Percentiles rank a stretch among this genome's conserved stretches.
phyloP scores from a whole-genome alignment of 2,888 invertebrate genomes.

The Ischnura elegans region DNA sequence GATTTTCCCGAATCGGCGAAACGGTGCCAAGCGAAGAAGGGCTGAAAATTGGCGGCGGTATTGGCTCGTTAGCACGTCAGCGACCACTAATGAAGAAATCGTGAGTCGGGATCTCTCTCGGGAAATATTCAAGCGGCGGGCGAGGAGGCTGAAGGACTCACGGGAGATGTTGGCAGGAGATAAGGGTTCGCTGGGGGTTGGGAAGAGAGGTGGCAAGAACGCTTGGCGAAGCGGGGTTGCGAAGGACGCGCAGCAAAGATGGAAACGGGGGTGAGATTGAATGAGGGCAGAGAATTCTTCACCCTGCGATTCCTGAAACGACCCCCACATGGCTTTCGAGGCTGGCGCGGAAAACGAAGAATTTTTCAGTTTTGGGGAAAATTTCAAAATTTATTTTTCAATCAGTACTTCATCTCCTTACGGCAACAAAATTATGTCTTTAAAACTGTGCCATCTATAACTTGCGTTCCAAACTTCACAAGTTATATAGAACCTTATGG shows the following conservation, averaged over 20 bases:
- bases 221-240: not conserved
- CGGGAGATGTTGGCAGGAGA: slow-evolving; percentile 36
- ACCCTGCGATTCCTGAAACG: not conserved
- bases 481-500: too few relatives aligned
- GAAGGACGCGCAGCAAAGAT: not conserved
- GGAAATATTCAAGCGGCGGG: slow-evolving; percentile 55
- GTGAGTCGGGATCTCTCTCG: slow-evolving; percentile 38
- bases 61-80: slow-evolving; percentile 60
- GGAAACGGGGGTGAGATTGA: not conserved
- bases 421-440: too few relatives aligned
- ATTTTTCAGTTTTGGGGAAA: too few relatives aligned
- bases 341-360: too few relatives aligned
- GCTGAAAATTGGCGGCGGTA: slow-evolving; percentile 57
- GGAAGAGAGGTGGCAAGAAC: not conserved
- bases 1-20: slow-evolving; percentile 35
- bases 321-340: not conserved
- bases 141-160: not conserved
- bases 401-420: too few relatives aligned
- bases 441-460: too few relatives aligned
- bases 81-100: slow-evolving; percentile 61
- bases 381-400: too few relatives aligned
- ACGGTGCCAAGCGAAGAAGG: not conserved
- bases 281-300: not conserved
- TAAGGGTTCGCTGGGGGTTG: not conserved
- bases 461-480: too few relatives aligned